Conservation (phyloP, 2,113 vertebrate species). For the Amazona vittata region DNA sequence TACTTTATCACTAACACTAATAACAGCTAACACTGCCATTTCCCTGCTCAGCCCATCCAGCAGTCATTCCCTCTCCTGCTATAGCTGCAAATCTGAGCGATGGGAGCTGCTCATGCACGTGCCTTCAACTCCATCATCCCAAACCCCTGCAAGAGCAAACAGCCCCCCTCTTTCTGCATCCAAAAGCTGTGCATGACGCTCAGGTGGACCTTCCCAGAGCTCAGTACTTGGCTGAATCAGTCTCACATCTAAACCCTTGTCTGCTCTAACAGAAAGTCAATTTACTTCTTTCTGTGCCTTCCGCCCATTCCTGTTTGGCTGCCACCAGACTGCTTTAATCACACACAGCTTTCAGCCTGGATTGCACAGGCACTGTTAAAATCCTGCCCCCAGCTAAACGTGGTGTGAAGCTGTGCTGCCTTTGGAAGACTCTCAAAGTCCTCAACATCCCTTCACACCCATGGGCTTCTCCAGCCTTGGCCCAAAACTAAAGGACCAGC, state of each 20-base stretch:
- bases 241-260: neutral
- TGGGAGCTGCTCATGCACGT: fast-evolving
- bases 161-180: neutral
- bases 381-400: neutral
- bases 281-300: neutral
- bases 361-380: neutral
- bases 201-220: neutral
- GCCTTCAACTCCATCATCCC: neutral
- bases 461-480: neutral
- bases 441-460: neutral
- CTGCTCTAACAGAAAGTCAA: neutral
- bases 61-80: neutral
- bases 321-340: neutral
- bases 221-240: neutral
- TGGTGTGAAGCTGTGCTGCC: neutral
- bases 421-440: neutral
- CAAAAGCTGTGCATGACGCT: neutral
- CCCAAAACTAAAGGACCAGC: neutral
- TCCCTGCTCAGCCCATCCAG: neutral
- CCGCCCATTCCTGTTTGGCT: neutral
- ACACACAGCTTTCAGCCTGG: neutral
- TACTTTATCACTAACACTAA: neutral
- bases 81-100: neutral
- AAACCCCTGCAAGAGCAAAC: neutral
- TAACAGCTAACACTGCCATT: neutral